Evolutionary conservation across 2,888 invertebrate species (phyloP).

Genomic region (Pasiphila rectangulata): DNA sequence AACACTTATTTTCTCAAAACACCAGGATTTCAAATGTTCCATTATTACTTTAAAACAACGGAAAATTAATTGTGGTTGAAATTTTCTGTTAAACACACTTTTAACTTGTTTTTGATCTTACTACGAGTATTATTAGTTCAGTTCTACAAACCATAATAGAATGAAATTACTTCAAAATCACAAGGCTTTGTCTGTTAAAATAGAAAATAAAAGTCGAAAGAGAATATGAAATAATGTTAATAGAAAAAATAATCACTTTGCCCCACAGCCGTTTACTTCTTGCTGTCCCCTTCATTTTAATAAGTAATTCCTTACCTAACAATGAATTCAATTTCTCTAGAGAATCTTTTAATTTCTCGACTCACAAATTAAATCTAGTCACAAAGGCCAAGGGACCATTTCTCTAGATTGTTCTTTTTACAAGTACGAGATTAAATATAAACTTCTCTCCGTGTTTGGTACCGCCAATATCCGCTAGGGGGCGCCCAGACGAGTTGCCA

Average conservation of each 20-base stretch:
- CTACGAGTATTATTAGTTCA: too few species aligned
- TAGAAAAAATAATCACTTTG: constrained; percentile 9
- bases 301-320: constrained; percentile 21
- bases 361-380: constrained; percentile 39
- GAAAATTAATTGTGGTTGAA: too few species aligned
- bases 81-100: too few species aligned
- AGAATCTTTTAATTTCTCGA: constrained; percentile 32
- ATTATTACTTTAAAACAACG: too few species aligned
- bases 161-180: background rate
- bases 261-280: constrained; percentile 3
- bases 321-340: constrained; percentile 26
- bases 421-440: constrained; percentile 57
- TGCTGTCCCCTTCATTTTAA: constrained; percentile 17
- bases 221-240: background rate
- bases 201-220: background rate
- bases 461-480: constrained; percentile 27
- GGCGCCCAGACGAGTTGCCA: constrained; percentile 22
- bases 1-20: too few species aligned
- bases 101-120: too few species aligned
- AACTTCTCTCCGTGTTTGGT: constrained; percentile 43
- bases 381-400: constrained; percentile 40
- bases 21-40: too few species aligned
- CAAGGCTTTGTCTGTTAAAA: background rate
- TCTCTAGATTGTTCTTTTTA: constrained; percentile 50
- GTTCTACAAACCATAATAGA: too few species aligned